Evolutionary conservation across 2,888 invertebrate genomes (phyloP).

Genomic region (Clanis bilineata): DNA sequence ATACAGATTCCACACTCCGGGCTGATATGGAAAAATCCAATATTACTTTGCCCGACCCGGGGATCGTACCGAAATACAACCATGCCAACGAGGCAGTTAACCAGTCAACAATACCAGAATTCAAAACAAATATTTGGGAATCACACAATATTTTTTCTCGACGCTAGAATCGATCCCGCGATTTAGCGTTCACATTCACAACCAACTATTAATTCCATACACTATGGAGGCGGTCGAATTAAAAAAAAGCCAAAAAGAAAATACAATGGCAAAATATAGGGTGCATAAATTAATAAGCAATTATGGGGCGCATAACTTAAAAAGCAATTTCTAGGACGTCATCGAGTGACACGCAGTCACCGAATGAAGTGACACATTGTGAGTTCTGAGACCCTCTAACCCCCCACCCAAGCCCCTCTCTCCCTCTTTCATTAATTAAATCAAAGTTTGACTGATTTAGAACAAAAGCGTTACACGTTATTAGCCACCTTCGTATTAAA

Average conservation of each 20-base stretch:
- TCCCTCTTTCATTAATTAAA: not conserved
- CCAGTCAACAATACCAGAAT: too few species aligned
- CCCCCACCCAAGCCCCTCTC: not conserved
- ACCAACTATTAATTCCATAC: too few species aligned
- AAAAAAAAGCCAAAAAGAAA: not conserved
- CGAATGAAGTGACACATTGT: constrained; percentile 4
- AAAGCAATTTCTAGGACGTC: constrained; percentile 6
- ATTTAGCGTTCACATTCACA: too few species aligned
- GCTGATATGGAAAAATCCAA: too few species aligned
- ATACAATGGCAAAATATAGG: not conserved
- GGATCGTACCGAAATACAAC: too few species aligned
- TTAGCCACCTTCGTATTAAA: not conserved
- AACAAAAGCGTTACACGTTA: not conserved
- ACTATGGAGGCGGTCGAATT: too few species aligned
- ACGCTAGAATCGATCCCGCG: too few species aligned
- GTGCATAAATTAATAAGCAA: constrained; percentile 7
- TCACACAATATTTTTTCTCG: too few species aligned
- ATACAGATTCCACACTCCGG: too few species aligned
- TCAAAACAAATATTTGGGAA: too few species aligned
- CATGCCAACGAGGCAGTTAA: too few species aligned
- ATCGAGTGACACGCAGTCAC: not conserved
- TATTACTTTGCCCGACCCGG: too few species aligned
- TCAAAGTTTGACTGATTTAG: not conserved
- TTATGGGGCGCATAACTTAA: constrained; percentile 5
- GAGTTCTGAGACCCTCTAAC: not conserved